Evolutionary conservation across 2,113 vertebrate genomes (phyloP).

Genomic region (Anhinga anhinga): DNA sequence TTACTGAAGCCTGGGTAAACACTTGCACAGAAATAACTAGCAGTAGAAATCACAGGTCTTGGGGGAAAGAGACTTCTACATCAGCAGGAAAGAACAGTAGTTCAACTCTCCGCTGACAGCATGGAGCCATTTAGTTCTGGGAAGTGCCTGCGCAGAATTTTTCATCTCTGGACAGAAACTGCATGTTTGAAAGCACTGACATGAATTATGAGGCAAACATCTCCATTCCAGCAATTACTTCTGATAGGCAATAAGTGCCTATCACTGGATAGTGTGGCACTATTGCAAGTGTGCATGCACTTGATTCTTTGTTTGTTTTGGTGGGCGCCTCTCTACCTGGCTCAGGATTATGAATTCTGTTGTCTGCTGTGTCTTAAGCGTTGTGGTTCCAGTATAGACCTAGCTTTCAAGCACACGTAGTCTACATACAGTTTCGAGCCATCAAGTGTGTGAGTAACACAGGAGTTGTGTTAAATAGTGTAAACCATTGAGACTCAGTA

Average conservation of each 20-base stretch:
- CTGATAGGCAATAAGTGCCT: background rate
- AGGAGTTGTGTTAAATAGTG: background rate
- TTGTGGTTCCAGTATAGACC: background rate
- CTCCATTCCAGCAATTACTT: background rate
- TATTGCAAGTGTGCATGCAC: rapidly evolving
- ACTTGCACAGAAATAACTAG: background rate
- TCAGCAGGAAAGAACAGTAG: background rate
- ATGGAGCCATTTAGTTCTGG: background rate
- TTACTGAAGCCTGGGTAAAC: background rate
- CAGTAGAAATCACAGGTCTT: background rate
- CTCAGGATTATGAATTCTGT: background rate
- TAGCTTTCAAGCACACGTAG: background rate
- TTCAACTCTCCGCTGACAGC: background rate
- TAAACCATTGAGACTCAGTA: background rate
- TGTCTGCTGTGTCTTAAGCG: background rate
- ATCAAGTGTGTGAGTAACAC: background rate
- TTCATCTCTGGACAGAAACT: background rate
- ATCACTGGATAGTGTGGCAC: background rate
- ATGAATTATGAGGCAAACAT: background rate
- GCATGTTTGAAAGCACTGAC: background rate
- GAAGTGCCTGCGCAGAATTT: background rate
- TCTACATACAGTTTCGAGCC: background rate
- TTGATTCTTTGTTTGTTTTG: background rate
- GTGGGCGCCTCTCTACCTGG: background rate
- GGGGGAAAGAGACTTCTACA: background rate